Evolutionary conservation across 2,113 vertebrate genomes (phyloP).

Genomic region (Vanacampus margaritifer): DNA sequence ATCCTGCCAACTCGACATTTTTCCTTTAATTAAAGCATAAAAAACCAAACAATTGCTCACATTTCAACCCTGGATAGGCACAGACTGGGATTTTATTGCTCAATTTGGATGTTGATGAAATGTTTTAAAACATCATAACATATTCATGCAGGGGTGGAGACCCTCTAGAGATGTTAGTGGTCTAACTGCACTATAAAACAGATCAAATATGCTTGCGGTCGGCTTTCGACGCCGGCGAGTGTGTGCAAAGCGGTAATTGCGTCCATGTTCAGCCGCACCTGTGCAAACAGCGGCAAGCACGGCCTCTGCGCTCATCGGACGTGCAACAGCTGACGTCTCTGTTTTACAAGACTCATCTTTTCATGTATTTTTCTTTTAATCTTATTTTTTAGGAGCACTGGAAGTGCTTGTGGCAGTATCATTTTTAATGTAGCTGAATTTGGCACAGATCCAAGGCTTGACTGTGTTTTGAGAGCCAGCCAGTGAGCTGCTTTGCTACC

Average conservation of each 20-base stretch:
- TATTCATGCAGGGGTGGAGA: constrained; percentile 8
- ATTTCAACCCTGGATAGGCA: constrained; percentile 5
- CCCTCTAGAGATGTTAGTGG: not conserved
- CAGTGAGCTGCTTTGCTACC: constrained; percentile 12
- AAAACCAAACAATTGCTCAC: constrained; percentile 14
- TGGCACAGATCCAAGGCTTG: constrained; percentile 37
- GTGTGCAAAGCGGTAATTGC: constrained; percentile 20
- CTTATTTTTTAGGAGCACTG: not conserved
- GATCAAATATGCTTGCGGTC: not conserved
- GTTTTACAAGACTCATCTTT: constrained; percentile 42
- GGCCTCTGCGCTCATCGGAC: constrained; percentile 38
- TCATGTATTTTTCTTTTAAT: not conserved
- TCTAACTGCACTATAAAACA: not conserved
- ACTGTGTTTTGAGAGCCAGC: constrained; percentile 31
- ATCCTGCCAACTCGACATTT: not conserved
- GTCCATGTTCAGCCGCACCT: constrained; percentile 61
- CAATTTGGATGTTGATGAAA: constrained; percentile 52
- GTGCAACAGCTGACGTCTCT: constrained; percentile 33
- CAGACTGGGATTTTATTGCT: constrained; percentile 42
- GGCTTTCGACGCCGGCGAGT: not conserved
- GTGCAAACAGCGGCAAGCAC: constrained; percentile 50
- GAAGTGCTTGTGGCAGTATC: not conserved
- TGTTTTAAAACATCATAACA: constrained; percentile 60
- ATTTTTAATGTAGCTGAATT: constrained; percentile 29
- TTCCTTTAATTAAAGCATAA: constrained; percentile 41